These are phyloP conservation scores for Pseudoatta argentina DNA, from an alignment of 1,140 invertebrate species.

Conservation along the genomic window DNA sequence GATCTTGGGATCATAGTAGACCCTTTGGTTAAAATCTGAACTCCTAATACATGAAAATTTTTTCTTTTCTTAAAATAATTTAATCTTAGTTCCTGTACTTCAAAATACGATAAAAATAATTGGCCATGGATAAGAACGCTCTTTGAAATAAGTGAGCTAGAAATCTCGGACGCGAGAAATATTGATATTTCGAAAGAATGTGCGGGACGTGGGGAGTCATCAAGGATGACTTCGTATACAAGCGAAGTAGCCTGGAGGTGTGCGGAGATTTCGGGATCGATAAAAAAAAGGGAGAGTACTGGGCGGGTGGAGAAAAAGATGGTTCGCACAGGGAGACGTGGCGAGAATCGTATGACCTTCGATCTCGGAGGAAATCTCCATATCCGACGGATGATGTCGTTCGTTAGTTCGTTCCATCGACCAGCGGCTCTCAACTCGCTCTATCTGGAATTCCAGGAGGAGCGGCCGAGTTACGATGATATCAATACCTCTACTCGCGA, in stretches of 20 bases:
- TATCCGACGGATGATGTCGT: constrained; percentile 74
- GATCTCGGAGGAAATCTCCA: constrained; percentile 73
- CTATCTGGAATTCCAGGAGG: constrained; percentile 62
- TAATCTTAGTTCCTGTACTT: background rate
- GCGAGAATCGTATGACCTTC: constrained; percentile 65
- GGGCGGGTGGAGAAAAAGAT: constrained; percentile 9
- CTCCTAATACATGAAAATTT: background rate
- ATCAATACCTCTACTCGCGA: constrained; percentile 63
- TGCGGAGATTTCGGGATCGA: constrained; percentile 38
- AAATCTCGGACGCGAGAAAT: background rate
- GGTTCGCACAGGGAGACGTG: constrained; percentile 12
- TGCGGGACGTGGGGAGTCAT: constrained; percentile 1
- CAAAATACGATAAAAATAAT: background rate
- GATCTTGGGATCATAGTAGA: background rate
- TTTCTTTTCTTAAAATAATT: background rate
- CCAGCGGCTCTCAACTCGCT: constrained; percentile 64
- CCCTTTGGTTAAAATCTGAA: background rate
- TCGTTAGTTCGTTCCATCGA: constrained; percentile 66
- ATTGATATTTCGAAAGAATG: constrained; percentile 41
- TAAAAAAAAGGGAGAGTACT: background rate
- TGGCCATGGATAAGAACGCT: background rate
- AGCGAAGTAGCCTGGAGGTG: constrained; percentile 18
- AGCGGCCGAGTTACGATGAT: constrained; percentile 65
- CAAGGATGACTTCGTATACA: constrained; percentile 56
- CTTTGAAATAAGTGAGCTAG: background rate